Evolutionary conservation across 1,140 invertebrate species (phyloP), one percentile per base, ranked within the genome.

Genomic region (Drosophila tristis): DNA sequence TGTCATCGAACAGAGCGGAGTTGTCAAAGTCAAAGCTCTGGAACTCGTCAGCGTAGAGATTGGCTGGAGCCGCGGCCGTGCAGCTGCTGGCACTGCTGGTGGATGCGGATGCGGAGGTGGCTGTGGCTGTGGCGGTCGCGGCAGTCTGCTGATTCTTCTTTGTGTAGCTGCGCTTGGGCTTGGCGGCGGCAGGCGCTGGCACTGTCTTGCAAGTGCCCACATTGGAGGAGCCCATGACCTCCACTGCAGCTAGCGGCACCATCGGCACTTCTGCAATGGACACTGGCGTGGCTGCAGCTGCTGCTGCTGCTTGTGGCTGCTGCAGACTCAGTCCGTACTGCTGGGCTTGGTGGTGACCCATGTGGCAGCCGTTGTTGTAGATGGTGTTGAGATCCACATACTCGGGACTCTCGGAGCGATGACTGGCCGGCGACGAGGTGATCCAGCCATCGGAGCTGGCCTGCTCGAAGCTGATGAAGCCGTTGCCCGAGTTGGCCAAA

Each of bases 391-490:
- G 77, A 74, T 91, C 90, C 51, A 92, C 82, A 51, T 91, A 92
- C 54, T 92, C 92, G 13, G 94, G 94, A 77, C 93, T 94, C 43
- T 93, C 82, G 3, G 93, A 95, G n/a, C 94, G 91, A 60, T 94
- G 80, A 70, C 94, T 94, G 2, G 94, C 93, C 2, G 94, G 94
- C 70, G 94, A 94, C 0, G 94, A 94, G 3, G 94, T 94, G 70
- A 94, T 93, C 93, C 94, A 95, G 23, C 94, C 94, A 89, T 94
- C 94, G 6, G 91, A 92, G 55, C 84, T 91, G 54, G 91, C 90
- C 60, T 91, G 90, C 67, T 92, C 91, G 43, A 91, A 92, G 42
- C 75, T 90, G 44, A 90, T 90, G 56, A 90, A 91, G 5, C 90
- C 89, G 59, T 90, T 90, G 59, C 74, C 61, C 0, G 89, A 75